Conservation (phyloP, 1,140 invertebrate genomes). For the Reticulitermes speratus region DNA sequence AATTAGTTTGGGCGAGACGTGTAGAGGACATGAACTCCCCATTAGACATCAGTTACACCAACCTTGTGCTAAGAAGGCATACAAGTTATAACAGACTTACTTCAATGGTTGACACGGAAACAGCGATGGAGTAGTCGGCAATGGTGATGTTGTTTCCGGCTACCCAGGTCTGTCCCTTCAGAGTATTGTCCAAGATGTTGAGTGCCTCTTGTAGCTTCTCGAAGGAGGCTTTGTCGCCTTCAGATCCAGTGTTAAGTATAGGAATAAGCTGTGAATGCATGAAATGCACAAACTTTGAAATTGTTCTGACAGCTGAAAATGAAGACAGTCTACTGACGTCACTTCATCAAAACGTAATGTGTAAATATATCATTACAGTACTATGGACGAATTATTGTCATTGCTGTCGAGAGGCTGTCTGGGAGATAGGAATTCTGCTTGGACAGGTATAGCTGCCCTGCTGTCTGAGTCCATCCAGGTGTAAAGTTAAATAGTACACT, state of each 20-base stretch:
- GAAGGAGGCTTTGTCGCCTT: constrained; percentile 62
- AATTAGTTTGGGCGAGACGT: too few species aligned
- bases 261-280: constrained; percentile 59
- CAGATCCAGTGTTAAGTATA: constrained; percentile 60
- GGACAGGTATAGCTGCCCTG: too few species aligned
- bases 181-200: constrained; percentile 43
- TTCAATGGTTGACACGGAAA: constrained; percentile 44
- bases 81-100: constrained; percentile 38
- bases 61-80: too few species aligned
- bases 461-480: too few species aligned
- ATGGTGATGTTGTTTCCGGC: constrained; percentile 51
- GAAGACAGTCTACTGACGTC: not conserved
- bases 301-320: not conserved
- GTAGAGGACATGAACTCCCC: too few species aligned
- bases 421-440: too few species aligned
- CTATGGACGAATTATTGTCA: too few species aligned
- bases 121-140: constrained; percentile 48
- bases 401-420: too few species aligned
- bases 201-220: constrained; percentile 44
- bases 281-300: not conserved
- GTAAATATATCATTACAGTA: not conserved
- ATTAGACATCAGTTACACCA: too few species aligned
- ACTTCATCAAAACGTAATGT: not conserved
- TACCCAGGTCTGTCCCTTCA: constrained; percentile 46
- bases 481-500: too few species aligned